A percentile compares a stretch with the other conserved stretches of the same genome.
phyloP scores from a whole-genome alignment of 2,797 vertebrate species.

The Microchirus variegatus region DNA sequence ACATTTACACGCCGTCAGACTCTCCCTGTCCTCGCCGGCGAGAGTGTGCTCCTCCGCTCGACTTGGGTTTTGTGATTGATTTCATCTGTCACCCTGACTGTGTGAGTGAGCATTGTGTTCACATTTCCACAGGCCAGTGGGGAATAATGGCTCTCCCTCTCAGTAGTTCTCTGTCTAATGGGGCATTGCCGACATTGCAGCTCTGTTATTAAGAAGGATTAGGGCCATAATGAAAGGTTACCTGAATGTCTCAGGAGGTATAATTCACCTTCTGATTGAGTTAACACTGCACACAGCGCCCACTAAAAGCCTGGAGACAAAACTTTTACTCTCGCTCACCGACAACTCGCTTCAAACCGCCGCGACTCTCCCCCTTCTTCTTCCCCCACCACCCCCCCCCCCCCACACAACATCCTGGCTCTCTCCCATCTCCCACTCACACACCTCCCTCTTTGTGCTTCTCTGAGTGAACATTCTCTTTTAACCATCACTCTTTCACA shows the following conservation, averaged over 20 bases:
- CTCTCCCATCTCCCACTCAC: slow-evolving; percentile 68
- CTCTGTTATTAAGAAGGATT: slow-evolving; percentile 85
- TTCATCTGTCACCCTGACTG: slow-evolving; percentile 60
- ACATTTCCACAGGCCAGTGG: slow-evolving; percentile 61
- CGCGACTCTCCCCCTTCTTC: slow-evolving; percentile 14
- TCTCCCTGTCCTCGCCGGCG: slow-evolving; percentile 26
- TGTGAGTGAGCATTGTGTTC: slow-evolving; percentile 58
- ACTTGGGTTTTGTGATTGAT: slow-evolving; percentile 69
- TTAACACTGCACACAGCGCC: slow-evolving; percentile 69
- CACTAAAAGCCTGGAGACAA: slow-evolving; percentile 67
- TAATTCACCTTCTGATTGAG: slow-evolving; percentile 83
- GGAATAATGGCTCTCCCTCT: slow-evolving; percentile 72
- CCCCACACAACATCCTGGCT: slow-evolving; percentile 16
- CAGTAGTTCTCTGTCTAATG: slow-evolving; percentile 77
- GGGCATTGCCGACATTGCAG: slow-evolving; percentile 76
- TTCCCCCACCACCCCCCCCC: slow-evolving; percentile 44
- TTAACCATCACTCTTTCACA: slow-evolving; percentile 85
- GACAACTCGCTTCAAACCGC: slow-evolving; percentile 44
- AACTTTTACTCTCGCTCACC: slow-evolving; percentile 69
- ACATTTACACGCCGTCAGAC: slow-evolving; percentile 22
- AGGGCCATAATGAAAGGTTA: slow-evolving; percentile 84
- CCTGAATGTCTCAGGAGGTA: slow-evolving; percentile 79
- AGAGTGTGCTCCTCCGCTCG: slow-evolving; percentile 26
- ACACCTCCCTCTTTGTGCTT: slow-evolving; percentile 74
- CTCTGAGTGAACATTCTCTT: slow-evolving; percentile 81